phyloP scores from a whole-genome alignment of 2,797 vertebrate species.

The Argya squamiceps region DNA sequence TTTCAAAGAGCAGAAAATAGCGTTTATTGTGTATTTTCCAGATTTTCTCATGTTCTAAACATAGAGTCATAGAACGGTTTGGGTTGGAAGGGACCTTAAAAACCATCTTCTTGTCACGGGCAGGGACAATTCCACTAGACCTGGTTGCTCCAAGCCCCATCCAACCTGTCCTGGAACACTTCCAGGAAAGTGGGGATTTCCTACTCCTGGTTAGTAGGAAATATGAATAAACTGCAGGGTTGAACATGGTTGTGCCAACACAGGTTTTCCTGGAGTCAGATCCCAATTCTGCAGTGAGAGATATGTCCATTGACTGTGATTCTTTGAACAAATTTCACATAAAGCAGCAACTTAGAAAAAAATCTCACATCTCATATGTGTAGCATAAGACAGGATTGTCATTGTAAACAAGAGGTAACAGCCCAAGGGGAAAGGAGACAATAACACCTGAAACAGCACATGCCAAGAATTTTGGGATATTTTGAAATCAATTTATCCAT shows the following conservation, averaged over 20 bases:
- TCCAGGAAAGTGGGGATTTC: neutral
- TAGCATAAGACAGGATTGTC: neutral
- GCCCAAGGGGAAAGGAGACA: neutral
- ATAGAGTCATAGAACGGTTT: neutral
- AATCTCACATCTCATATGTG: neutral
- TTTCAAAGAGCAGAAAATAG: neutral
- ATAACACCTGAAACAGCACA: neutral
- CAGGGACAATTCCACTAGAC: neutral
- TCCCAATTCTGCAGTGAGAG: neutral
- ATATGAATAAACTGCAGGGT: neutral
- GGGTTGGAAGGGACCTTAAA: neutral
- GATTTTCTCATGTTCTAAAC: neutral
- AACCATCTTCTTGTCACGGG: neutral
- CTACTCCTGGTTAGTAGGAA: neutral
- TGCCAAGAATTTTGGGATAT: neutral
- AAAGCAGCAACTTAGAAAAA: neutral
- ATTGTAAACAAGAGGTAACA: neutral
- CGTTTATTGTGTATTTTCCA: neutral
- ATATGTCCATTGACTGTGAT: neutral
- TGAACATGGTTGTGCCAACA: neutral
- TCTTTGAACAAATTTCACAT: neutral
- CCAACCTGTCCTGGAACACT: neutral
- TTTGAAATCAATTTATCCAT: neutral
- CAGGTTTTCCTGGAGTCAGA: neutral
- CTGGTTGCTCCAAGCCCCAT: neutral